phyloP scores from a whole-genome alignment of 2,797 vertebrate genomes.

The Poecilia wingei region DNA sequence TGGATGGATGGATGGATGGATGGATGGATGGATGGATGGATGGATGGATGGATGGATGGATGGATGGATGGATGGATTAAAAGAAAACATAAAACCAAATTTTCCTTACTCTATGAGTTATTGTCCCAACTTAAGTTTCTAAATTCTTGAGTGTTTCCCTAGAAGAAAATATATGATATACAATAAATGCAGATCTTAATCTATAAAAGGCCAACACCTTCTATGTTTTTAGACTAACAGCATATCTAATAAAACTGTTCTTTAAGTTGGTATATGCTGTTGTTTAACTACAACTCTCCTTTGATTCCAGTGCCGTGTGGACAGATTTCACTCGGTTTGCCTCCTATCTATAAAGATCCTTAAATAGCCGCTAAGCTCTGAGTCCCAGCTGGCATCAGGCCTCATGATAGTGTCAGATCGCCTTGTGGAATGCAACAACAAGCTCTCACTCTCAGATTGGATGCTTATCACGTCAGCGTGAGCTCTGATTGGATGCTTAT shows the following conservation, averaged over 20 bases:
- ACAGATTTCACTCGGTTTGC: constrained; percentile 25
- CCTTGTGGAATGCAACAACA: constrained; percentile 66
- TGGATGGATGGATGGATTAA: no score
- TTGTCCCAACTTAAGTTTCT: background rate
- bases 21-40: no score
- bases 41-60: no score
- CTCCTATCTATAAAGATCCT: constrained; percentile 59
- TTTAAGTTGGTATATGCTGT: background rate
- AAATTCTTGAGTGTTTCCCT: background rate
- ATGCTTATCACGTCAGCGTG: constrained; percentile 56
- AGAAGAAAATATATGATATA: background rate
- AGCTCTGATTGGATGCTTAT: constrained; percentile 74
- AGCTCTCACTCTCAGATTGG: constrained; percentile 70
- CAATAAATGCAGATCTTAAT: background rate
- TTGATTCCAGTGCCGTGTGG: background rate
- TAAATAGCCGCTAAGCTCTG: constrained; percentile 62
- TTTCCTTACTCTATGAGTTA: background rate
- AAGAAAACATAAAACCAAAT: background rate
- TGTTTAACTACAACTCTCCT: background rate
- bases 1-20: no score
- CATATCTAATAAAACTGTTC: background rate
- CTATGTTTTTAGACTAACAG: background rate
- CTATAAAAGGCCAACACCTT: background rate
- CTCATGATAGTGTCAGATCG: constrained; percentile 66
- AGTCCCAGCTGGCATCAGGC: constrained; percentile 46